phyloP scores from a whole-genome alignment of 37 sponge, comb jelly and placozoan genomes.

The Cliona cf. orientalis region DNA sequence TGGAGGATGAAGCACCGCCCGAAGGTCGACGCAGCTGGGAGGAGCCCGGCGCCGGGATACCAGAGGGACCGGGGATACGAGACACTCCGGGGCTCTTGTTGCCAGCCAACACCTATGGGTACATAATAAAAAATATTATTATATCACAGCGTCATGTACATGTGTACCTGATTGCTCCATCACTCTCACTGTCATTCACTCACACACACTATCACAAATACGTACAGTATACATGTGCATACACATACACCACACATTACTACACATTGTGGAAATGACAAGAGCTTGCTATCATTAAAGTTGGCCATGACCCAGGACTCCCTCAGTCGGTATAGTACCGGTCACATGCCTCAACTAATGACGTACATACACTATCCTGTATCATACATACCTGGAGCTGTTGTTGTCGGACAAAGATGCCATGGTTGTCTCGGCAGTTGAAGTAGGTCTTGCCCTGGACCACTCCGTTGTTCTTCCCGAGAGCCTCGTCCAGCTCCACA shows the following conservation, averaged over 20 bases:
- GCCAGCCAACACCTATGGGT: background rate
- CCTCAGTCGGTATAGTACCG: no score
- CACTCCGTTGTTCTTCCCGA: constrained; percentile 90
- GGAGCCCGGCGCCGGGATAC: background rate
- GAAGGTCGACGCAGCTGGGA: constrained; percentile 10
- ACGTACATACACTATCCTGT: background rate
- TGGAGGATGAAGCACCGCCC: background rate
- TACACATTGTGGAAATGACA: background rate
- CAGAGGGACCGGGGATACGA: constrained; percentile 18
- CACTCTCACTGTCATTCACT: background rate
- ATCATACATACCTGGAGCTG: constrained; percentile 53
- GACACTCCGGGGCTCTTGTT: background rate
- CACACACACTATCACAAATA: background rate
- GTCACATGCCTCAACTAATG: no score
- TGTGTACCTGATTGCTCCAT: background rate
- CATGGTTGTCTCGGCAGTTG: constrained; percentile 80
- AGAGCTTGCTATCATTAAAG: background rate
- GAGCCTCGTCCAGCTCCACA: constrained; percentile 83
- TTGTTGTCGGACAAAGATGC: constrained; percentile 83
- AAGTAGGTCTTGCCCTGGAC: constrained; percentile 90
- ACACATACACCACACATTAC: background rate
- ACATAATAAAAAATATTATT: background rate
- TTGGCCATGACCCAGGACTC: background rate
- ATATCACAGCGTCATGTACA: background rate
- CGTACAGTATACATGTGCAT: background rate